Evolutionary conservation across 2,113 vertebrate species (phyloP), one percentile per base, ranked within the genome.

Genomic region (Delphinapterus leucas): DNA sequence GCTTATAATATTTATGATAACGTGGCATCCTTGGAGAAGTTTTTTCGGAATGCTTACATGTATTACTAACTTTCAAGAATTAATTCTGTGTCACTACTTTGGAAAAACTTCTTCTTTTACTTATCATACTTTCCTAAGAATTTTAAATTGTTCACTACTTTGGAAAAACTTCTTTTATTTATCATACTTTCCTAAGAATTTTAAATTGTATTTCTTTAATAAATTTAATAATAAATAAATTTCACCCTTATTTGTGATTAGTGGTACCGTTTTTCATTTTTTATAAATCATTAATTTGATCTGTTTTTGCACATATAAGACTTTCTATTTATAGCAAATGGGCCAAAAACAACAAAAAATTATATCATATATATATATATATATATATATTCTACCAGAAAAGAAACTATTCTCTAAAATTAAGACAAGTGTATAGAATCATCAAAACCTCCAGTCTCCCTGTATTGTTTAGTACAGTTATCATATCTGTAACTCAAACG

Each of bases 401-500:
- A 96, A 87, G 13, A 86, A 90, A 87, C 77, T n/a, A 71, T 49
- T 88, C 87, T 96, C 53, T 94, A 83, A 92, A 95, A 93, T 83
- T 76, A 94, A 88, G 60, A 80, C 60, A 73, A 44, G 33, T 88
- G 33, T 49, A 25, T 41, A 84, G 71, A 90, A 67, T 95, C 76
- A 90, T 79, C 81, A 85, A 95, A 93, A 67, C 14, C 63, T 63
- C 41, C 18, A 41, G 36, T 55, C 47, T 94, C 49, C 41, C 18
- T 31, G n/a, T 33, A 74, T 21, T 47, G 26, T 63, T 83, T 79
- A 92, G 61, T 60, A 60, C n/a, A 96, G 8, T 92, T 73, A 47
- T 8, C 65, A 38, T 63, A 76, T 26, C 74, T 74, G 4, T 91
- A 94, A 76, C 13, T 58, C 58, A 65, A 15, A 71, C 4, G 17